phyloP scores from a whole-genome alignment of 92 coral and sea anemone species.

The Diadumene lineata region DNA sequence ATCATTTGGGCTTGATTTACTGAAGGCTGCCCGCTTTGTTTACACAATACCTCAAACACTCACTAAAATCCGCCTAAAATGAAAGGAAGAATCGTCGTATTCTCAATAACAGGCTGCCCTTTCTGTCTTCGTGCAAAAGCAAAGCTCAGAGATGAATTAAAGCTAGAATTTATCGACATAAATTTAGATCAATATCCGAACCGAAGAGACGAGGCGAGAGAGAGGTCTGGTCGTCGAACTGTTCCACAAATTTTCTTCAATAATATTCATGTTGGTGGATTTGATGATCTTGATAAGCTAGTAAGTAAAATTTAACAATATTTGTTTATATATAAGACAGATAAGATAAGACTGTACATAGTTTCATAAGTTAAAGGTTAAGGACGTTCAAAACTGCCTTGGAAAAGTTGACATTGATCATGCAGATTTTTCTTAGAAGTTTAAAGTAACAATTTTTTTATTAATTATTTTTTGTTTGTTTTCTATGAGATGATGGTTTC shows the following conservation, averaged over 20 bases:
- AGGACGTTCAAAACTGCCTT: too few relatives aligned
- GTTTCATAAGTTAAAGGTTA: too few relatives aligned
- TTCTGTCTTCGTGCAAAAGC: conserved; percentile 90
- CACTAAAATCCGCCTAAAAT: conserved; percentile 28
- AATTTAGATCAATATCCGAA: conserved; percentile 78
- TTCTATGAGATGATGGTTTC: too few relatives aligned
- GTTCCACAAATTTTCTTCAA: conserved; percentile 99
- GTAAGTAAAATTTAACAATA: conserved; percentile 50
- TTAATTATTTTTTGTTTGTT: too few relatives aligned
- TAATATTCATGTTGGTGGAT: conserved; percentile 84
- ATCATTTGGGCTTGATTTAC: not conserved
- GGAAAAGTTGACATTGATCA: too few relatives aligned
- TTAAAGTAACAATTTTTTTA: too few relatives aligned
- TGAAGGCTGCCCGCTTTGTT: not conserved
- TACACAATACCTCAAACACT: too few relatives aligned
- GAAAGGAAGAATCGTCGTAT: conserved; percentile 81
- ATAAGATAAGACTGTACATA: too few relatives aligned
- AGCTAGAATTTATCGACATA: conserved; percentile 71
- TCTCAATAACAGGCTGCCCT: conserved; percentile 96
- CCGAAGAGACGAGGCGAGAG: conserved; percentile 72
- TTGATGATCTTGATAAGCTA: conserved; percentile 79
- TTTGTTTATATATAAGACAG: too few relatives aligned
- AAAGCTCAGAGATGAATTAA: conserved; percentile 68
- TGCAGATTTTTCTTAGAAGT: too few relatives aligned
- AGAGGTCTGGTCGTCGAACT: conserved; percentile 79